A percentile compares a stretch with the other conserved stretches of the same genome.
These are phyloP conservation scores for Pantherophis guttatus DNA, from an alignment of 2,113 vertebrate species.

Conservation along the genomic window DNA sequence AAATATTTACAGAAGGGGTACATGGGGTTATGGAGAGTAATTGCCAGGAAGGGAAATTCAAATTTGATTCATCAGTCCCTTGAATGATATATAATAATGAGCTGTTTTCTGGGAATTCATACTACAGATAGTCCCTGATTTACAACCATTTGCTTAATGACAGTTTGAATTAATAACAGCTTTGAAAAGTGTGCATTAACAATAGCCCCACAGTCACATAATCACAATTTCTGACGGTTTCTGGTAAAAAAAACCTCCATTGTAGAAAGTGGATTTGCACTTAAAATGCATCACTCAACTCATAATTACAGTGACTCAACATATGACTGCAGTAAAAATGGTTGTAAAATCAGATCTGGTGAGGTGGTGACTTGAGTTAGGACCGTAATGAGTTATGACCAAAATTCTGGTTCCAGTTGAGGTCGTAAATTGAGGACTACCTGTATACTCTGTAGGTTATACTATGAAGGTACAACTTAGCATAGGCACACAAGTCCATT, in stretches of 20 bases:
- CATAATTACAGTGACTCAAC: background rate
- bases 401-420: background rate
- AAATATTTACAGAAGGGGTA: background rate
- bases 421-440: background rate
- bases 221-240: background rate
- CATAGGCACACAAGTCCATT: background rate
- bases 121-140: background rate
- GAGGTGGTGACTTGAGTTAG: background rate
- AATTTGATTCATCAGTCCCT: background rate
- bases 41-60: background rate
- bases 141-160: no score
- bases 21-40: background rate
- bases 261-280: background rate
- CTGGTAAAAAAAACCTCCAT: background rate
- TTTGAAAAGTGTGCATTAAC: no score
- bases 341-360: background rate
- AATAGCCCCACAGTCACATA: no score
- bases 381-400: background rate
- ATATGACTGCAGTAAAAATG: background rate
- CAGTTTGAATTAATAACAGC: no score
- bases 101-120: background rate
- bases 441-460: background rate
- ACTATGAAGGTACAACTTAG: background rate
- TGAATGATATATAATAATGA: background rate
- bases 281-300: background rate